Evolutionary conservation across 1,140 invertebrate species (phyloP).

Genomic region (Spodoptera frugiperda): DNA sequence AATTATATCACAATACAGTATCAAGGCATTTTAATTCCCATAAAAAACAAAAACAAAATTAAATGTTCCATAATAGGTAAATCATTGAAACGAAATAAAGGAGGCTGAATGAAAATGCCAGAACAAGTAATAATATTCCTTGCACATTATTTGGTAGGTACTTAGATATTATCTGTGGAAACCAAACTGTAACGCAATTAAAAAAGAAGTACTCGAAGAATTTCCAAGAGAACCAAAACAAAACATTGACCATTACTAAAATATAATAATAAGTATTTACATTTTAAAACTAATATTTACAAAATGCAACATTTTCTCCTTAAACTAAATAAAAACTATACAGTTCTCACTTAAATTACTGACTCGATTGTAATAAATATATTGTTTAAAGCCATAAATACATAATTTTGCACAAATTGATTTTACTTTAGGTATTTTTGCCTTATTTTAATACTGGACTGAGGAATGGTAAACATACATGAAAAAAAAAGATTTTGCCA

Average conservation of each 20-base stretch:
- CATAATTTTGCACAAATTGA: slow-evolving; percentile 58
- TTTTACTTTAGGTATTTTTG: slow-evolving; percentile 52
- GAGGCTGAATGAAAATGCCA: not conserved
- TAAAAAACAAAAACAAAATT: not conserved
- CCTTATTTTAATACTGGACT: slow-evolving; percentile 69
- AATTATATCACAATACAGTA: slow-evolving; percentile 43
- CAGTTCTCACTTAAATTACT: slow-evolving; percentile 81
- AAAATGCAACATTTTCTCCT: slow-evolving; percentile 53
- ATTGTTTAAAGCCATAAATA: slow-evolving; percentile 80
- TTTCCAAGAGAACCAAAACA: slow-evolving; percentile 29
- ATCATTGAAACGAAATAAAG: not conserved
- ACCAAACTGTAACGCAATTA: not conserved
- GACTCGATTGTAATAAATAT: slow-evolving; percentile 83
- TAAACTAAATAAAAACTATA: slow-evolving; percentile 69
- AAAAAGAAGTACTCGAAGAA: slow-evolving; percentile 30
- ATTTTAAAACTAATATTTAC: slow-evolving; percentile 62
- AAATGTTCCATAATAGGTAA: not conserved
- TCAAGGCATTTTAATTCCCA: slow-evolving; percentile 33
- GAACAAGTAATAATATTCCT: not conserved
- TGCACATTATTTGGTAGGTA: too few relatives aligned
- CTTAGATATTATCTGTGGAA: not conserved
- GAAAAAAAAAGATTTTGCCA: slow-evolving; percentile 10
- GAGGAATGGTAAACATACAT: slow-evolving; percentile 68
- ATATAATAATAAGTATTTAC: slow-evolving; percentile 55
- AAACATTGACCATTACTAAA: slow-evolving; percentile 2